phyloP scores from a whole-genome alignment of 2,797 vertebrate genomes.

The Coregonus suidteri region DNA sequence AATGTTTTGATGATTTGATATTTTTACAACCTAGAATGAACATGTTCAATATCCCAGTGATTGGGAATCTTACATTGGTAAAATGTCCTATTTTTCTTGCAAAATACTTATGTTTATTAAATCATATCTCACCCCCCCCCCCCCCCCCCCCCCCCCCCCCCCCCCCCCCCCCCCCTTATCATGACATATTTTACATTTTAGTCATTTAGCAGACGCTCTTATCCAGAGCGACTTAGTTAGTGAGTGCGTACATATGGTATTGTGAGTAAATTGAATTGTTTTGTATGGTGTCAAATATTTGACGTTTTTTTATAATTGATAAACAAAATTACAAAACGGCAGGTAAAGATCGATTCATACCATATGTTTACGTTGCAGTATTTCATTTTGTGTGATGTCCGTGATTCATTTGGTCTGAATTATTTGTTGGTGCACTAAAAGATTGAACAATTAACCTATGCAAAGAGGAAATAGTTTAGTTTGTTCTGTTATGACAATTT shows the following conservation, averaged over 20 bases:
- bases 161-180: conserved; percentile 19
- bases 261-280: conserved; percentile 59
- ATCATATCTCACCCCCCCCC: too few relatives aligned
- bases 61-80: conserved; percentile 1
- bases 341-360: neutral
- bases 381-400: conserved; percentile 10
- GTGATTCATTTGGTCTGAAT: conserved; percentile 24
- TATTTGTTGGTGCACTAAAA: neutral
- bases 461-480: conserved; percentile 42
- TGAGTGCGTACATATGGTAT: conserved; percentile 19
- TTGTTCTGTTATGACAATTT: conserved; percentile 20
- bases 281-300: conserved; percentile 48
- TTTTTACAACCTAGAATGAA: conserved; percentile 24
- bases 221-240: too few relatives aligned
- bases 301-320: conserved; percentile 60
- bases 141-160: too few relatives aligned
- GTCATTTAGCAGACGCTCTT: too few relatives aligned
- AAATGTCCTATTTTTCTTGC: conserved; percentile 44
- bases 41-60: conserved; percentile 32
- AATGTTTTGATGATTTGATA: conserved; percentile 28
- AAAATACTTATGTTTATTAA: conserved; percentile 61
- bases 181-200: conserved; percentile 19
- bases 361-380: conserved; percentile 23
- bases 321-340: conserved; percentile 26
- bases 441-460: conserved; percentile 50